These are phyloP conservation scores for Drosophila parabipectinata DNA, from an alignment of 1,140 invertebrate species.

Conservation along the genomic window DNA sequence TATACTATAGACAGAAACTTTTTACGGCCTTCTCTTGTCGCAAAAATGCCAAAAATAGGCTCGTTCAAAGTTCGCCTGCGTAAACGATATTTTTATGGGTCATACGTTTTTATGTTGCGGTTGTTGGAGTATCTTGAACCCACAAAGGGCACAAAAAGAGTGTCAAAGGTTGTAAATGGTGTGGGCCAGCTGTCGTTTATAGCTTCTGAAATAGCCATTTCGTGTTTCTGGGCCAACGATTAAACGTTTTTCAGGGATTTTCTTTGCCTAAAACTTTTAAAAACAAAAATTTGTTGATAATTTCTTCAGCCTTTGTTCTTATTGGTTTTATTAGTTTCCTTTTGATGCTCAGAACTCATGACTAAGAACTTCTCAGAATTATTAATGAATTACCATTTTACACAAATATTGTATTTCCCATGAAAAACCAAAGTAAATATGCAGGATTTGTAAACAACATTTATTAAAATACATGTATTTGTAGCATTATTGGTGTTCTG, in stretches of 20 bases:
- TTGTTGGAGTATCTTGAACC: conserved; percentile 26
- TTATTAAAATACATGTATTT: conserved; percentile 32
- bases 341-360: not conserved
- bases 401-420: not conserved
- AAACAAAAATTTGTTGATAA: not conserved
- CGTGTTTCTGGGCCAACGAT: not conserved
- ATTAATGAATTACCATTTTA: not conserved
- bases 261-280: not conserved
- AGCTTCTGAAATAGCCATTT: not conserved
- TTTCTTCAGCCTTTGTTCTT: not conserved
- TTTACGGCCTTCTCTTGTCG: not conserved
- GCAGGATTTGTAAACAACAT: conserved; percentile 39
- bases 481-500: not conserved
- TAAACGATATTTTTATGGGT: conserved; percentile 37
- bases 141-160: conserved; percentile 29
- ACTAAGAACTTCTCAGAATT: not conserved
- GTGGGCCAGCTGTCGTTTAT: conserved; percentile 42
- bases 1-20: not conserved
- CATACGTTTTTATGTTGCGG: conserved; percentile 35
- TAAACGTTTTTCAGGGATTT: not conserved
- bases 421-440: not conserved
- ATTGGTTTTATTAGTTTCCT: not conserved
- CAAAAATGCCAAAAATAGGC: conserved; percentile 9
- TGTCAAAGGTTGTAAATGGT: conserved; percentile 47
- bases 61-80: conserved; percentile 7